Percentiles rank a stretch among this genome's conserved stretches.
Evolutionary conservation across 2,888 invertebrate species (phyloP).

Genomic region (Calephelis perditalis): DNA sequence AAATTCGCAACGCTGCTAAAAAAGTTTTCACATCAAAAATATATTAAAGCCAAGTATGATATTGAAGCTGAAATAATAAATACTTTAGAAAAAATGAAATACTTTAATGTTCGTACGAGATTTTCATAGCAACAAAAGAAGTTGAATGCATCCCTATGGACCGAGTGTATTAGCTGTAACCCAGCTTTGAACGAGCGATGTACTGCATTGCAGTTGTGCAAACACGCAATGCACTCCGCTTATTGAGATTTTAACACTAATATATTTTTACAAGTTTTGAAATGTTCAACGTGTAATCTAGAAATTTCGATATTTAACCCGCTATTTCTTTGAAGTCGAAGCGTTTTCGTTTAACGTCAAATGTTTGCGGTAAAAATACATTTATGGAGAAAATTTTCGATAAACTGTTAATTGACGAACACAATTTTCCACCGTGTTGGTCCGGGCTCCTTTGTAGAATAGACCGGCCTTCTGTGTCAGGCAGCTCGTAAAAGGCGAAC

Average conservation of each 20-base stretch:
- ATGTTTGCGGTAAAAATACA: neutral
- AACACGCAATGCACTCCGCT: conserved; percentile 22
- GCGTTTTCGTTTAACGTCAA: conserved; percentile 2
- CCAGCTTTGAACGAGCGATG: conserved; percentile 17
- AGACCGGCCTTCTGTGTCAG: too few relatives aligned
- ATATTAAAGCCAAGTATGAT: too few relatives aligned
- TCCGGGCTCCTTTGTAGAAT: too few relatives aligned
- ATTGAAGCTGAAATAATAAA: too few relatives aligned
- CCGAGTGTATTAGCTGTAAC: conserved; percentile 13
- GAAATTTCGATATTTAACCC: neutral
- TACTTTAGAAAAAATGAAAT: too few relatives aligned
- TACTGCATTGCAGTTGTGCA: conserved; percentile 26
- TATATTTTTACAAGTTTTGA: conserved; percentile 15
- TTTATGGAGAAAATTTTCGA: too few relatives aligned
- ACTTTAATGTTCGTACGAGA: neutral
- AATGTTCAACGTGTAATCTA: conserved; percentile 5
- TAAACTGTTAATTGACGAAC: too few relatives aligned
- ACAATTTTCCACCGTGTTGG: neutral
- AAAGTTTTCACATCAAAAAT: too few relatives aligned
- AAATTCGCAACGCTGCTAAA: too few relatives aligned
- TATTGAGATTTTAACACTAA: conserved; percentile 19
- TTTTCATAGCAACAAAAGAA: conserved; percentile 16
- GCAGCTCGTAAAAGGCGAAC: too few relatives aligned
- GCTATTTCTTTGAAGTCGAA: neutral
- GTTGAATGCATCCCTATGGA: conserved; percentile 18